phyloP scores from a whole-genome alignment of 2,888 invertebrate genomes.

The Xanthorhoe designata region DNA sequence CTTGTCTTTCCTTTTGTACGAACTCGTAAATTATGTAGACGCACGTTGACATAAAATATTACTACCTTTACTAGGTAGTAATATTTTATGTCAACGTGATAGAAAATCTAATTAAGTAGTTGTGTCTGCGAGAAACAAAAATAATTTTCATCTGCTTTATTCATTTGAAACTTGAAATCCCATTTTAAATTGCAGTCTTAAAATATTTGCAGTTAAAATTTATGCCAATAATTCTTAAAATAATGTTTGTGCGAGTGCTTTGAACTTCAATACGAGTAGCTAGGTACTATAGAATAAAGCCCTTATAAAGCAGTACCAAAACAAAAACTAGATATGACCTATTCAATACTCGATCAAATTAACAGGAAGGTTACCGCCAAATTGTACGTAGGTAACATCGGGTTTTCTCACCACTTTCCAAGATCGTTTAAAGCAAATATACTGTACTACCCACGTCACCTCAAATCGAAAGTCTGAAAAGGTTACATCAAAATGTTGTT shows the following conservation, averaged over 20 bases:
- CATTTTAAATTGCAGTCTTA: slow-evolving; percentile 1
- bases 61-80: background rate
- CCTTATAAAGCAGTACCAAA: background rate
- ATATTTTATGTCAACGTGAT: too few species aligned
- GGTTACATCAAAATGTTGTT: background rate
- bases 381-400: background rate
- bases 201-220: background rate
- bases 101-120: background rate
- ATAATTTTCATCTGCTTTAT: background rate
- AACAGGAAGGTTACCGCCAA: background rate
- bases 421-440: background rate
- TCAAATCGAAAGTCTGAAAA: background rate
- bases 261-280: background rate
- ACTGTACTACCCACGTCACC: background rate
- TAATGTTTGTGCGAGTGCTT: background rate
- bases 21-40: background rate
- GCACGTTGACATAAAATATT: background rate
- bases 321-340: too few species aligned
- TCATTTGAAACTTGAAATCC: background rate
- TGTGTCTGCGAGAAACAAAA: background rate
- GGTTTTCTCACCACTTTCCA: background rate
- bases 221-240: background rate
- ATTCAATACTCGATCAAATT: background rate
- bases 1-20: background rate
- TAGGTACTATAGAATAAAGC: background rate